A percentile compares a stretch with the other conserved stretches of the same genome.
These are phyloP conservation scores for Anolis apletophallus DNA, from an alignment of 2,797 vertebrate species.

Conservation along the genomic window DNA sequence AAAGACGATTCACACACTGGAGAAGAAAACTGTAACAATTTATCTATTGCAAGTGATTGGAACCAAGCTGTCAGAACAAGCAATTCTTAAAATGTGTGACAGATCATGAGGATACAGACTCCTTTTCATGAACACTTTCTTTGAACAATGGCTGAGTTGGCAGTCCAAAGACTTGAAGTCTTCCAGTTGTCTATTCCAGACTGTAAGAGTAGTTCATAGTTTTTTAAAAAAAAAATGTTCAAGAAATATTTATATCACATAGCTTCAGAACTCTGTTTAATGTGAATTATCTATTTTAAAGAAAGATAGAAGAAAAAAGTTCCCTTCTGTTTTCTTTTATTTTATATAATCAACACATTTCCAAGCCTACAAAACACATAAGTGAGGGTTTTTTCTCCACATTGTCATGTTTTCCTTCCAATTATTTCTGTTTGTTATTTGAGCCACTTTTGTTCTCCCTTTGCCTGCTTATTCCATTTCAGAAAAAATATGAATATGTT, in stretches of 20 bases:
- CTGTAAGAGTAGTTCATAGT: background rate
- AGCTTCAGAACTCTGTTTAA: background rate
- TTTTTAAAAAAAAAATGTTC: background rate
- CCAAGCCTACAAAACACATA: background rate
- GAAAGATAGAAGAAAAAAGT: background rate
- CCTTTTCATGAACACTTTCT: background rate
- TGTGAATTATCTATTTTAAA: background rate
- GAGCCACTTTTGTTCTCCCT: background rate
- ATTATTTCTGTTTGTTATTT: slow-evolving; percentile 23
- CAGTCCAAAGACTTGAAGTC: background rate
- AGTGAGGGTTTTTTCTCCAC: background rate
- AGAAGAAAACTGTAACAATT: background rate
- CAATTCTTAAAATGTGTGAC: background rate
- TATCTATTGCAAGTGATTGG: background rate
- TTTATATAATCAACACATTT: slow-evolving; percentile 2
- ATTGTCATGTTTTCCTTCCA: background rate
- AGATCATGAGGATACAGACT: background rate
- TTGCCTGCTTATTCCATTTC: slow-evolving; percentile 3
- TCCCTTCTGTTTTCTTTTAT: slow-evolving; percentile 15
- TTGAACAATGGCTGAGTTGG: background rate
- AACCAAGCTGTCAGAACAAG: background rate
- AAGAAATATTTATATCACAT: background rate
- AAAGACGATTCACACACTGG: background rate
- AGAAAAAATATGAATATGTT: background rate
- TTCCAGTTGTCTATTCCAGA: background rate